phyloP scores from a whole-genome alignment of 2,888 invertebrate species.

The Melipona beecheii region DNA sequence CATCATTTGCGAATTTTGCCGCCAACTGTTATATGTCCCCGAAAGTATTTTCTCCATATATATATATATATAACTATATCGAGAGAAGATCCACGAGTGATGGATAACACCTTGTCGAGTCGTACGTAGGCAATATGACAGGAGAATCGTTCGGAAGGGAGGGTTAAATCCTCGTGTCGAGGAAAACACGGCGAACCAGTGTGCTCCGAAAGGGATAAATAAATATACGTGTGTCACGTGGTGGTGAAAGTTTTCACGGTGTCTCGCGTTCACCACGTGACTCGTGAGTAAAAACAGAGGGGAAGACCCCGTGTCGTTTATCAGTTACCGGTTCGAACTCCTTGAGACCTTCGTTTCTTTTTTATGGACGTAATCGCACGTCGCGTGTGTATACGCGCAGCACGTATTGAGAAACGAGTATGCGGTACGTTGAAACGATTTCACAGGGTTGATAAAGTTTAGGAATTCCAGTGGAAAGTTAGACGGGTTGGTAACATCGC shows the following conservation, averaged over 20 bases:
- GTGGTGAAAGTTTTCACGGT: conserved; percentile 42
- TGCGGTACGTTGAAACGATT: conserved; percentile 30
- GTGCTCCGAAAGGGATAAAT: not conserved
- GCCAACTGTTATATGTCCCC: conserved; percentile 27
- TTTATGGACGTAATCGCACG: not conserved
- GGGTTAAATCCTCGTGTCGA: too few relatives aligned
- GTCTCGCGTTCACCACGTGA: conserved; percentile 36
- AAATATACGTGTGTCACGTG: conserved; percentile 36
- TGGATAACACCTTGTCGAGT: not conserved
- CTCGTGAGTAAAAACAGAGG: conserved; percentile 12
- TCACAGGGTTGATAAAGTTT: conserved; percentile 34
- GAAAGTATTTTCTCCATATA: not conserved
- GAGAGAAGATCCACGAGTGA: not conserved
- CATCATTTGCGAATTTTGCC: conserved; percentile 49
- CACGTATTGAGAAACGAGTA: not conserved
- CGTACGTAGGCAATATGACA: not conserved
- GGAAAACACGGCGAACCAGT: not conserved
- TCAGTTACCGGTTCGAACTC: not conserved
- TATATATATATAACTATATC: too few relatives aligned
- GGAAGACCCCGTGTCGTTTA: conserved; percentile 1
- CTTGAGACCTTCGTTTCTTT: not conserved
- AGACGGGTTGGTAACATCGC: conserved; percentile 12
- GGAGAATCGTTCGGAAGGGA: not conserved
- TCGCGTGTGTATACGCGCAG: conserved; percentile 2
- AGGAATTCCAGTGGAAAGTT: conserved; percentile 39